Evolutionary conservation across 2,113 vertebrate genomes (phyloP).

Genomic region (Chlorodrepanis virens): DNA sequence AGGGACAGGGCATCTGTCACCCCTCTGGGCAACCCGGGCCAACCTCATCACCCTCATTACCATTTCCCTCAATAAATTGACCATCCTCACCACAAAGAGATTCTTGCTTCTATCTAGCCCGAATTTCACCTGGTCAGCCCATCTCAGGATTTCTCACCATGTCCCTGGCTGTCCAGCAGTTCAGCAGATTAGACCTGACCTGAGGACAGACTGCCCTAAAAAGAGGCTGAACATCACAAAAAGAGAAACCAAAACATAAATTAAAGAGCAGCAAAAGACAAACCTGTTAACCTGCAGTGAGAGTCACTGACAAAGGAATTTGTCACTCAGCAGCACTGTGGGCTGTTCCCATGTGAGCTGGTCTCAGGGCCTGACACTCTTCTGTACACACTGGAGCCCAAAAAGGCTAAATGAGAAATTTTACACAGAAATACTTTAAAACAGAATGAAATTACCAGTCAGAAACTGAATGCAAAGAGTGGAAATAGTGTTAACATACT

Average conservation of each 20-base stretch:
- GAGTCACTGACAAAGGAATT: neutral
- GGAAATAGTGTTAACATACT: neutral
- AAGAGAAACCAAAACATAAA: rapidly evolving
- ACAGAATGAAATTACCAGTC: neutral
- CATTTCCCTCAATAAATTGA: rapidly evolving
- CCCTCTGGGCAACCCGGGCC: no score
- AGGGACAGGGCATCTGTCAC: rapidly evolving
- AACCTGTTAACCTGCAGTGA: rapidly evolving
- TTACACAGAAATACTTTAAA: neutral
- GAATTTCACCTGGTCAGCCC: rapidly evolving
- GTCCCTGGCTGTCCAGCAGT: rapidly evolving
- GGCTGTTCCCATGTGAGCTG: rapidly evolving
- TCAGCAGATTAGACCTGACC: neutral
- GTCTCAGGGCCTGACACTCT: neutral
- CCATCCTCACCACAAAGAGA: rapidly evolving
- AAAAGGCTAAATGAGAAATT: neutral
- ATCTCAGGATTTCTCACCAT: rapidly evolving
- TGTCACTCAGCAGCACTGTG: no score
- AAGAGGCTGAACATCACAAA: neutral
- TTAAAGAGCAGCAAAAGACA: neutral
- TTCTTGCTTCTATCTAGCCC: rapidly evolving
- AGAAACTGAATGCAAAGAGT: neutral
- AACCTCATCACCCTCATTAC: rapidly evolving
- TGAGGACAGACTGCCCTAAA: neutral
- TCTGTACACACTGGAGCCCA: rapidly evolving